Evolutionary conservation across 2,888 invertebrate genomes (phyloP), one percentile per base, ranked within the genome.

Genomic region (Caenorhabditis afra): DNA sequence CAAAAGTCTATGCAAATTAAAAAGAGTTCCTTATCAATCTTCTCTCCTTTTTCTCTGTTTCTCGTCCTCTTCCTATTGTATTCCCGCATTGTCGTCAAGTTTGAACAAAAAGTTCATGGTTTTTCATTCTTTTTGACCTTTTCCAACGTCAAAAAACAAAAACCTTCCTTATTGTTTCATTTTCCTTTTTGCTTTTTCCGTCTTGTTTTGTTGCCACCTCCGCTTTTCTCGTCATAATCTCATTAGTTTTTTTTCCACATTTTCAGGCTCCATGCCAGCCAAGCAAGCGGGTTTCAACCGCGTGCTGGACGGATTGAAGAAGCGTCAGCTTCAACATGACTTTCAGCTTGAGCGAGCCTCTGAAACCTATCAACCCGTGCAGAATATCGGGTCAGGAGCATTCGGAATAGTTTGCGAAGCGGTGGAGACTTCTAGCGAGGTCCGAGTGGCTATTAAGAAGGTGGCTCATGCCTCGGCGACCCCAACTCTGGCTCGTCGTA

Each of bases 391-490:
- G 22, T 85, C 87, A 3, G 88, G 88, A 39, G 88, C 88, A 0
- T 88, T 88, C 55, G 88, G 88, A 57, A 88, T 88, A 67, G 88
- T 88, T 39, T 87, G 87, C 67, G 88, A 88, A 68, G 88, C 88
- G 10, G 79, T 81, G 7, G 87, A 87, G 68, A 81, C 77, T 11
- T 79, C 77, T 18, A 84, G 75, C 52, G 55, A 81, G 18, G 59
- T 52, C 39, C 62, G 87, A 86, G 87, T 89, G 11, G 88, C 88
- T 23, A 85, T 89, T 20, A 89, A 89, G 73, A 89, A 89, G 58
- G 86, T 89, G 50, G 87, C 86, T 1, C 88, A 89, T 59, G 88
- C 88, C 1, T 88, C 88, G 0, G 88, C 88, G 7, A 89, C 88
- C 14, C 88, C 88, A 35, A 89, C 88, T 7, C 81, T 88, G 10